These are phyloP conservation scores for Ploceus nigricollis DNA, from an alignment of 2,113 vertebrate species.

Conservation along the genomic window DNA sequence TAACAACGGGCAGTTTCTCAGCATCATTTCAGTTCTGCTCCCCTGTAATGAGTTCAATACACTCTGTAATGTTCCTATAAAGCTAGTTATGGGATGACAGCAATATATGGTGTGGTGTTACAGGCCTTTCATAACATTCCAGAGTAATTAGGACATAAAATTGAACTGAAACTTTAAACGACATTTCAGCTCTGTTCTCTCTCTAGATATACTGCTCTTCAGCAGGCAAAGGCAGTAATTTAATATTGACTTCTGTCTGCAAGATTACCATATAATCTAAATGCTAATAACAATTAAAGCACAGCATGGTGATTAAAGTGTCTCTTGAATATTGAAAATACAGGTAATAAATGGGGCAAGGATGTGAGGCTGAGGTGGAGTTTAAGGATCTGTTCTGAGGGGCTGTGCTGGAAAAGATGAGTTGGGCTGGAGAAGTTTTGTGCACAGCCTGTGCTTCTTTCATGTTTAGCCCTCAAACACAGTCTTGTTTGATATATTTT, in stretches of 20 bases:
- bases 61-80: conserved; percentile 6
- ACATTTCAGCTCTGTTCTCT: conserved; percentile 14
- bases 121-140: conserved; percentile 21
- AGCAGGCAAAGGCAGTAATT: conserved; percentile 57
- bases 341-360: conserved; percentile 8
- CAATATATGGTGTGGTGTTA: conserved; percentile 28
- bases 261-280: conserved; percentile 67
- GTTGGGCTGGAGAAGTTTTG: neutral
- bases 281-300: conserved; percentile 66
- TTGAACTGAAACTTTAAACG: conserved; percentile 46
- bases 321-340: conserved; percentile 37
- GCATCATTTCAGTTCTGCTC: neutral
- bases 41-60: conserved; percentile 11
- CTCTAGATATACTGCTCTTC: neutral
- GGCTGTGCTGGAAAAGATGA: neutral
- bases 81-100: conserved; percentile 31
- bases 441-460: neutral
- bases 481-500: neutral
- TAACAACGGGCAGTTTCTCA: neutral
- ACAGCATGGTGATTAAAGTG: conserved; percentile 32
- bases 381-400: neutral
- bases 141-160: conserved; percentile 68
- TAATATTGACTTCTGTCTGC: conserved; percentile 62
- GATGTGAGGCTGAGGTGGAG: neutral
- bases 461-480: neutral